A percentile compares a stretch with the other conserved stretches of the same genome.
Evolutionary conservation across 2,888 invertebrate genomes (phyloP).

Genomic region (Crocallis elinguaria): DNA sequence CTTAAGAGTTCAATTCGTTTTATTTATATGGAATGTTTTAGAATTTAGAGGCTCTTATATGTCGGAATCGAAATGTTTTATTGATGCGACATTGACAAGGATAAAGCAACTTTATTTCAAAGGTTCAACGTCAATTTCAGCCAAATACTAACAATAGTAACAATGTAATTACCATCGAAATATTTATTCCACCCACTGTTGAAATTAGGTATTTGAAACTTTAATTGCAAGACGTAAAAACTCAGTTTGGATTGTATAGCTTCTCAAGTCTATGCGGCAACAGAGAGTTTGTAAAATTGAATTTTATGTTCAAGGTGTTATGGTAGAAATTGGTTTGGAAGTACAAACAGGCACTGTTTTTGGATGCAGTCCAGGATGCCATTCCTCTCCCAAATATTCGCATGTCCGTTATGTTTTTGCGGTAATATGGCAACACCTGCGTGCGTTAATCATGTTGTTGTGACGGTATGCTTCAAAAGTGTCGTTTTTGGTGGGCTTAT

Average conservation of each 20-base stretch:
- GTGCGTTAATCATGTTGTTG: conserved; percentile 52
- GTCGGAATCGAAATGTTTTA: neutral
- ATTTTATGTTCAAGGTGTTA: neutral
- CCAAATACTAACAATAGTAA: too few relatives aligned
- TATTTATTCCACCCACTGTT: neutral
- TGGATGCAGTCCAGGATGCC: conserved; percentile 65
- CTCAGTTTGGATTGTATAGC: neutral
- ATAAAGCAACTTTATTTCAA: conserved; percentile 21
- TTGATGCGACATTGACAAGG: neutral
- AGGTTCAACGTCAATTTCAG: neutral
- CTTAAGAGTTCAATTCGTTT: neutral
- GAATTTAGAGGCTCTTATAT: too few relatives aligned
- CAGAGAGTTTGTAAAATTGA: neutral
- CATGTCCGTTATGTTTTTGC: conserved; percentile 61
- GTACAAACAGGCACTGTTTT: conserved; percentile 41
- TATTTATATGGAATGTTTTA: neutral
- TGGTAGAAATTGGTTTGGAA: conserved; percentile 28
- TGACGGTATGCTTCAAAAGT: conserved; percentile 8
- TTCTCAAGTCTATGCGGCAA: neutral
- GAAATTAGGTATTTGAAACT: conserved; percentile 18
- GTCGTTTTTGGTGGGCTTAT: neutral
- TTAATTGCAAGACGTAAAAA: neutral
- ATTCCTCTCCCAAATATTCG: conserved; percentile 69
- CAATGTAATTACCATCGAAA: too few relatives aligned
- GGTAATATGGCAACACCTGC: conserved; percentile 60